phyloP scores from a whole-genome alignment of 2,888 invertebrate genomes.

The Theretra japonica region DNA sequence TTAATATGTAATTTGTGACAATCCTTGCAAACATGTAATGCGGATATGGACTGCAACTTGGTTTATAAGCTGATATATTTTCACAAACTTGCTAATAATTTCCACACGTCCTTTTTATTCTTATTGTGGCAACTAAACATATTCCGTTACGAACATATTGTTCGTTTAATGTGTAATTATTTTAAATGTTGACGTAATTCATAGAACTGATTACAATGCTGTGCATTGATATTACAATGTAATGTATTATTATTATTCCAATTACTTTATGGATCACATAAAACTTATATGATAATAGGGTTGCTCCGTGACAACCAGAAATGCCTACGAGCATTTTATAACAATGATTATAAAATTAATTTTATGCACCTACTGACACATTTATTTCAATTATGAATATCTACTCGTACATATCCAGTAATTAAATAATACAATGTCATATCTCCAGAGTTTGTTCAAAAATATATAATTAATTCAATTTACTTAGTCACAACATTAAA shows the following conservation, averaged over 20 bases:
- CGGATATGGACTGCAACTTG: too few relatives aligned
- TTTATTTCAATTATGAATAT: too few relatives aligned
- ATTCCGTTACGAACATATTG: not conserved
- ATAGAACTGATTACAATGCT: not conserved
- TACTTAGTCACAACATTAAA: too few relatives aligned
- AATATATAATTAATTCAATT: too few relatives aligned
- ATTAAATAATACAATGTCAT: too few relatives aligned
- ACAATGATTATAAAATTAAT: not conserved
- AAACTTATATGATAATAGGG: constrained; percentile 6
- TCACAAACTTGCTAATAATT: too few relatives aligned
- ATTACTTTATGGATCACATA: constrained; percentile 18
- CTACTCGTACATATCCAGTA: too few relatives aligned
- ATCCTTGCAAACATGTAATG: too few relatives aligned
- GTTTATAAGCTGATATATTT: too few relatives aligned
- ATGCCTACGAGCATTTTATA: not conserved
- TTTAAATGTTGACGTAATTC: constrained; percentile 21
- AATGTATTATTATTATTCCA: constrained; percentile 17
- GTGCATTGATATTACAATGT: constrained; percentile 13
- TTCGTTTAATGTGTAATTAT: constrained; percentile 2
- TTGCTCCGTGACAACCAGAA: constrained; percentile 5
- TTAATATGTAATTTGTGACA: too few relatives aligned
- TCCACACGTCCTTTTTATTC: not conserved
- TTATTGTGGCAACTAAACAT: not conserved
- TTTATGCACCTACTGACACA: too few relatives aligned
- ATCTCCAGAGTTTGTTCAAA: too few relatives aligned